Evolutionary conservation across 2,113 vertebrate genomes (phyloP).

Genomic region (Caranx melampygus): DNA sequence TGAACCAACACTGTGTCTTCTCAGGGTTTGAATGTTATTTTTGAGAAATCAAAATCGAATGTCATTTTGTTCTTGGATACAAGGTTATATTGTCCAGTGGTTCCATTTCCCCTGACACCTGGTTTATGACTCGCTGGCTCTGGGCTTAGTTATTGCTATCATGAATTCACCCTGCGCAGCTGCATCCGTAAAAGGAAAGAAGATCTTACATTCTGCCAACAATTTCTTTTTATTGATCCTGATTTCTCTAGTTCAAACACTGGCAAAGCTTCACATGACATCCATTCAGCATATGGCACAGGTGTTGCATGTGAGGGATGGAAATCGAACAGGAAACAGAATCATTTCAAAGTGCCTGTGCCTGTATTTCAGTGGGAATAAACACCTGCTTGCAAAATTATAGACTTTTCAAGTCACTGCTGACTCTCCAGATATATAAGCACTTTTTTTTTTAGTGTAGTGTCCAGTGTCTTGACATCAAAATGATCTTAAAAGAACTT

Average conservation of each 20-base stretch:
- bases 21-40: not conserved
- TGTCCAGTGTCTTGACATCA: not conserved
- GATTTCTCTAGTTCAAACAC: not conserved
- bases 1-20: not conserved
- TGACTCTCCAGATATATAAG: not conserved
- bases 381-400: not conserved
- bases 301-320: not conserved
- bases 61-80: not conserved
- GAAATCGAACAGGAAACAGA: not conserved
- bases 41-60: not conserved
- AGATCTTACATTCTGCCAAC: not conserved
- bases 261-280: not conserved
- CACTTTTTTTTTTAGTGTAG: constrained; percentile 24
- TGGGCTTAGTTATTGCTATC: not conserved
- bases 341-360: not conserved
- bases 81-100: not conserved
- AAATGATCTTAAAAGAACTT: not conserved
- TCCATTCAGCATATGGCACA: not conserved
- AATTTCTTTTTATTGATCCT: not conserved
- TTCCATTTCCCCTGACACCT: not conserved
- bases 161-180: not conserved
- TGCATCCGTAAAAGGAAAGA: not conserved
- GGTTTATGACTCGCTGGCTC: not conserved
- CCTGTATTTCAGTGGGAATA: constrained; percentile 6
- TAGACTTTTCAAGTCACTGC: not conserved